Conservation (phyloP, 2,888 invertebrate species). For the Eupeodes latifasciatus region DNA sequence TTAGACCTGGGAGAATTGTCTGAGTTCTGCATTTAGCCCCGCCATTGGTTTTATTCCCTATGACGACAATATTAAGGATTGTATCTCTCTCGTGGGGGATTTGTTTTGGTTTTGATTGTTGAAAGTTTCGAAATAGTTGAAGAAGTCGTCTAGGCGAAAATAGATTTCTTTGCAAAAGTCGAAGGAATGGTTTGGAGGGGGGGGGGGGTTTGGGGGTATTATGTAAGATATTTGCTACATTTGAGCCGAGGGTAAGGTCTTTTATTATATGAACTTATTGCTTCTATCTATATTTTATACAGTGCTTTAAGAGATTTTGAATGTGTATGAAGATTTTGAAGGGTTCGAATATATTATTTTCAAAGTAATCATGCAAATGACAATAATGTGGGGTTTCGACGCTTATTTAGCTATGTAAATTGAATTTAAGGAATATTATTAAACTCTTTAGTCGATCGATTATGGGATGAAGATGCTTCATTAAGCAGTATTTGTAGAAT, state of each 20-base stretch:
- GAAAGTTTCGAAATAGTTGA: slow-evolving; percentile 55
- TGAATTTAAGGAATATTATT: slow-evolving; percentile 49
- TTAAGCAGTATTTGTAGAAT: slow-evolving; percentile 24
- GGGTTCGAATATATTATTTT: slow-evolving; percentile 11
- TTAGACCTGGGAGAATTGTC: slow-evolving; percentile 4
- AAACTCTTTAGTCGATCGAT: slow-evolving; percentile 7
- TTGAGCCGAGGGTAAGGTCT: slow-evolving; percentile 30
- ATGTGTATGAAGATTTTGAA: slow-evolving; percentile 5
- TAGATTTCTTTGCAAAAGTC: neutral
- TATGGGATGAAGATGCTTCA: slow-evolving; percentile 39
- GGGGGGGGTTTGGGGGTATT: slow-evolving; percentile 23
- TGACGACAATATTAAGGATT: neutral
- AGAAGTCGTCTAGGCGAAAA: slow-evolving; percentile 52
- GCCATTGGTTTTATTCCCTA: slow-evolving; percentile 52
- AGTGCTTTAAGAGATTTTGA: slow-evolving; percentile 26
- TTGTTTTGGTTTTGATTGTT: slow-evolving; percentile 22
- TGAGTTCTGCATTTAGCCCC: slow-evolving; percentile 38
- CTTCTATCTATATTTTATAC: slow-evolving; percentile 28
- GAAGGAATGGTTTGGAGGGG: neutral
- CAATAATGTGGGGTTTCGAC: slow-evolving; percentile 14
- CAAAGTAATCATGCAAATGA: slow-evolving; percentile 46
- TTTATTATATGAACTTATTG: slow-evolving; percentile 38
- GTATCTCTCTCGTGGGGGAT: slow-evolving; percentile 8
- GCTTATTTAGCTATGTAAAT: slow-evolving; percentile 17
- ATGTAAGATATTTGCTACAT: slow-evolving; percentile 53